phyloP scores from a whole-genome alignment of 1,140 invertebrate genomes.

The Temnothorax longispinosus region DNA sequence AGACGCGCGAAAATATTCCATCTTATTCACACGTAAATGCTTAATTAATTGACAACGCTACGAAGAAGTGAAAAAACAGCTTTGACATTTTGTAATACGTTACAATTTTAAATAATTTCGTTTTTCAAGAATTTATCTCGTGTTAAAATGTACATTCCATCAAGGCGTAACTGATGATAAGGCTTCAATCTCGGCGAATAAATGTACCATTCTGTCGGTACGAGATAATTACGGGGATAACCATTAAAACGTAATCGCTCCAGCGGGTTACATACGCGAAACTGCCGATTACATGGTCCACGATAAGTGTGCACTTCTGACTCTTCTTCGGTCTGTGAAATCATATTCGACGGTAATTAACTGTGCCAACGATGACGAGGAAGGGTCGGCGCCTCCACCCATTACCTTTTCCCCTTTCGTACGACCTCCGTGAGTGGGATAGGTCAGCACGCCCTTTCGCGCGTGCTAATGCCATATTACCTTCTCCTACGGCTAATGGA shows the following conservation, averaged over 20 bases:
- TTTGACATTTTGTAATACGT: not conserved
- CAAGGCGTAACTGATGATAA: not conserved
- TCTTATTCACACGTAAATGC: not conserved
- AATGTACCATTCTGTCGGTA: constrained; percentile 7
- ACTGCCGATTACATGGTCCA: constrained; percentile 41
- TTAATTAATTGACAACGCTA: constrained; percentile 3
- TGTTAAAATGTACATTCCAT: not conserved
- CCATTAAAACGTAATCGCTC: constrained; percentile 19
- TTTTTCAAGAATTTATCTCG: not conserved
- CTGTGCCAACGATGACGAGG: constrained; percentile 46
- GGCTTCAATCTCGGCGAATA: constrained; percentile 12
- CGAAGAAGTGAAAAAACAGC: not conserved
- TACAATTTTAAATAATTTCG: not conserved
- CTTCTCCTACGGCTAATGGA: constrained; percentile 73
- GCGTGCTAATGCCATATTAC: constrained; percentile 74
- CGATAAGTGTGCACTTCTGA: constrained; percentile 29
- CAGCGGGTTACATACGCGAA: not conserved
- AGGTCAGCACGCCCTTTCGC: constrained; percentile 77
- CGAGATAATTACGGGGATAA: constrained; percentile 46
- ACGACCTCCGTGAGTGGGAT: constrained; percentile 66
- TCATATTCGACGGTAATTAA: constrained; percentile 77
- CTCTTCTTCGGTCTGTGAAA: constrained; percentile 62
- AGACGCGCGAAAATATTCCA: not conserved
- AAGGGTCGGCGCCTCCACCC: constrained; percentile 58
- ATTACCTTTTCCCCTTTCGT: constrained; percentile 68